Conservation (phyloP, 2,113 vertebrate species). For the Ondatra zibethicus region DNA sequence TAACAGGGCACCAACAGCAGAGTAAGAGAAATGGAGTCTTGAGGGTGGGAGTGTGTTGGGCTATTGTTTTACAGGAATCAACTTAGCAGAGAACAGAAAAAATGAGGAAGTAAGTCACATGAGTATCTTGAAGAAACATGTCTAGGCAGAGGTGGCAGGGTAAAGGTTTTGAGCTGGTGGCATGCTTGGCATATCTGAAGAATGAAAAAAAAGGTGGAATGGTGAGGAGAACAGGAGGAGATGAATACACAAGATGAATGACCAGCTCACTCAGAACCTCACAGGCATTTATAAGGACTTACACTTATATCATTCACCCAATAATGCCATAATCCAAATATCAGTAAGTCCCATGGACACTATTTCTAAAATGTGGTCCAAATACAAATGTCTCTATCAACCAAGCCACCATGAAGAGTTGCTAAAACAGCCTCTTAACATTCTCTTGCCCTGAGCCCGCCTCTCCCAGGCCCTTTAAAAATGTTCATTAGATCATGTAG, state of each 20-base stretch:
- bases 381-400: neutral
- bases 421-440: neutral
- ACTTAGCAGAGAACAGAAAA: neutral
- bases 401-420: constrained; percentile 23
- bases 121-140: neutral
- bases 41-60: neutral
- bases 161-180: neutral
- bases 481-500: neutral
- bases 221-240: neutral
- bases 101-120: neutral
- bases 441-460: neutral
- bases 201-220: neutral
- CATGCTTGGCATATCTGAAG: neutral
- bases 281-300: neutral
- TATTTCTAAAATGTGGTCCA: neutral
- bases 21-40: neutral
- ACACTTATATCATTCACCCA: neutral
- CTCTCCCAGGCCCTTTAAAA: neutral
- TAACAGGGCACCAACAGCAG: neutral
- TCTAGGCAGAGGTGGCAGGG: neutral
- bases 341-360: neutral
- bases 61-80: neutral
- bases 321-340: neutral
- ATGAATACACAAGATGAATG: neutral
- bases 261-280: neutral